Conservation (phyloP, 2,888 invertebrate genomes). For the Autographa pulchrina region DNA sequence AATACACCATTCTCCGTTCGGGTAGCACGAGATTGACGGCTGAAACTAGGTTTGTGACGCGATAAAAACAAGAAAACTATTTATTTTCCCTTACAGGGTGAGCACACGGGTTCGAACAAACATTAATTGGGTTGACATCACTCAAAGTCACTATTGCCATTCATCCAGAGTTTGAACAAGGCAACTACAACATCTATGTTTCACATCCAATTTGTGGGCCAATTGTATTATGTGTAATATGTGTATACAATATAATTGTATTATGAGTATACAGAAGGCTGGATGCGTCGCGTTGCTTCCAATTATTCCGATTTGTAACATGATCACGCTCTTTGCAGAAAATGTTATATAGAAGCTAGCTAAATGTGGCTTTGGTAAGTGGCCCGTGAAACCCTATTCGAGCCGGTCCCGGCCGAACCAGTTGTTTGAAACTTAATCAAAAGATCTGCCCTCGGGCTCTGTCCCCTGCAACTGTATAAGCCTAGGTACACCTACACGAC, state of each 20-base stretch:
- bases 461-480: background rate
- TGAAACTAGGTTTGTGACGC: slow-evolving; percentile 36
- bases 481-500: slow-evolving; percentile 4
- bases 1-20: slow-evolving; percentile 29
- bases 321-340: background rate
- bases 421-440: slow-evolving; percentile 4
- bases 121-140: slow-evolving; percentile 41
- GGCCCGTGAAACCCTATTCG: background rate
- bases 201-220: slow-evolving; percentile 27
- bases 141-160: slow-evolving; percentile 14
- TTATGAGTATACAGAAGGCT: background rate
- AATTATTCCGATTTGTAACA: background rate
- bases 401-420: slow-evolving; percentile 4
- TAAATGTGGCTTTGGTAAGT: background rate
- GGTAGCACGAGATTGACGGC: slow-evolving; percentile 41
- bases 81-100: slow-evolving; percentile 47
- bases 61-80: slow-evolving; percentile 45
- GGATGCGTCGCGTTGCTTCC: background rate
- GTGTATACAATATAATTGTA: slow-evolving; percentile 32
- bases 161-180: slow-evolving; percentile 2
- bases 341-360: background rate
- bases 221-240: slow-evolving; percentile 38
- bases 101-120: slow-evolving; percentile 14
- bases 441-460: slow-evolving; percentile 2
- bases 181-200: slow-evolving; percentile 5